Percentiles rank a stretch among this genome's conserved stretches.
phyloP scores from a whole-genome alignment of 2,888 invertebrate genomes.

The Mesorhabditis spiculigera region DNA sequence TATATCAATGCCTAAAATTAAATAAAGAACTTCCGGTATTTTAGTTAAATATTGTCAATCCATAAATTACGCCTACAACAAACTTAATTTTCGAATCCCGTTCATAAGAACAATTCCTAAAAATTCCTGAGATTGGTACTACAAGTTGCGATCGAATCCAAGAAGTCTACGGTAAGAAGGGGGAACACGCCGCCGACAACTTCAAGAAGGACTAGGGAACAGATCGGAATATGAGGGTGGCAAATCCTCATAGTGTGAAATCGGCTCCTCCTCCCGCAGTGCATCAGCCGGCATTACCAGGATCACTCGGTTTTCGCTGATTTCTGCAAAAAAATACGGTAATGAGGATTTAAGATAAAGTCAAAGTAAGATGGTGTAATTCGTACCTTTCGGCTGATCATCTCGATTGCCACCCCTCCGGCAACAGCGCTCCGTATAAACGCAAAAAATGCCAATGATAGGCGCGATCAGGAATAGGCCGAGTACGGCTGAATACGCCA shows the following conservation, averaged over 20 bases:
- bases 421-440: neutral
- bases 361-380: neutral
- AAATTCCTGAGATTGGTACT: too few species aligned
- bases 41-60: too few species aligned
- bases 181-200: too few species aligned
- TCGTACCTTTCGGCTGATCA: neutral
- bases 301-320: neutral
- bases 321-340: neutral
- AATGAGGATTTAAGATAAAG: neutral
- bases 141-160: too few species aligned
- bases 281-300: conserved; percentile 2
- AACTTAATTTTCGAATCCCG: too few species aligned
- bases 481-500: neutral
- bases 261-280: neutral
- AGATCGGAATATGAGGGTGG: neutral
- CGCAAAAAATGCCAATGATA: neutral
- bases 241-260: neutral
- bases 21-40: too few species aligned
- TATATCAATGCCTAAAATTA: too few species aligned
- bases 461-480: neutral
- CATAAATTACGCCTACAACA: too few species aligned
- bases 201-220: neutral
- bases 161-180: too few species aligned
- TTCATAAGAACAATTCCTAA: too few species aligned
- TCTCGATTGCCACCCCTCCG: neutral